These are phyloP conservation scores for Battus philenor DNA, from an alignment of 1,140 invertebrate genomes.

Conservation along the genomic window DNA sequence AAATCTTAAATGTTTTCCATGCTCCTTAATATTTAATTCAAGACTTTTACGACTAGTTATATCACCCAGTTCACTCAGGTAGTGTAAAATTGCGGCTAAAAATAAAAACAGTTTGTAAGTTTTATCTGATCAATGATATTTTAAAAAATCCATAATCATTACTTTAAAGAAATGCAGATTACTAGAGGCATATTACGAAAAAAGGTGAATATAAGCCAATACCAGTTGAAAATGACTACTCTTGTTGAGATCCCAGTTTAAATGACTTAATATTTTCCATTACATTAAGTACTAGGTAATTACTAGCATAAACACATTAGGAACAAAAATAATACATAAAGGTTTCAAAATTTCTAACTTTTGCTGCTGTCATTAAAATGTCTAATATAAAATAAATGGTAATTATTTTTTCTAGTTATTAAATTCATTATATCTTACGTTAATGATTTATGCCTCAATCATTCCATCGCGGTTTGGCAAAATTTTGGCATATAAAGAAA, in stretches of 20 bases:
- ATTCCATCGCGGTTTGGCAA: constrained; percentile 12
- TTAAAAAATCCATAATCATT: too few relatives aligned
- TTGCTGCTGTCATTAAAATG: not conserved
- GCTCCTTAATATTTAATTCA: constrained; percentile 3
- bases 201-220: constrained; percentile 2
- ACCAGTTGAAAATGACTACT: constrained; percentile 32
- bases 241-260: constrained; percentile 46
- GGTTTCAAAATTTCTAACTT: too few relatives aligned
- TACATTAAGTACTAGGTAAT: constrained; percentile 21
- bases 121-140: not conserved
- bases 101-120: not conserved
- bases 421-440: not conserved
- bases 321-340: constrained; percentile 21
- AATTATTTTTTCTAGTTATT: not conserved
- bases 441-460: not conserved
- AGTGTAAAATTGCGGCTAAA: not conserved
- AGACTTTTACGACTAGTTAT: constrained; percentile 13
- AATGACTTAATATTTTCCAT: constrained; percentile 29
- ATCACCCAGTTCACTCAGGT: constrained; percentile 11
- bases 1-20: constrained; percentile 5
- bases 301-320: constrained; percentile 18
- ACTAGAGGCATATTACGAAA: too few relatives aligned
- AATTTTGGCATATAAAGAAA: constrained; percentile 14
- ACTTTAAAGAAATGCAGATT: too few relatives aligned
- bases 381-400: not conserved